Conservation (phyloP, 2,888 invertebrate species). For the Caenorhabditis panamensis region DNA sequence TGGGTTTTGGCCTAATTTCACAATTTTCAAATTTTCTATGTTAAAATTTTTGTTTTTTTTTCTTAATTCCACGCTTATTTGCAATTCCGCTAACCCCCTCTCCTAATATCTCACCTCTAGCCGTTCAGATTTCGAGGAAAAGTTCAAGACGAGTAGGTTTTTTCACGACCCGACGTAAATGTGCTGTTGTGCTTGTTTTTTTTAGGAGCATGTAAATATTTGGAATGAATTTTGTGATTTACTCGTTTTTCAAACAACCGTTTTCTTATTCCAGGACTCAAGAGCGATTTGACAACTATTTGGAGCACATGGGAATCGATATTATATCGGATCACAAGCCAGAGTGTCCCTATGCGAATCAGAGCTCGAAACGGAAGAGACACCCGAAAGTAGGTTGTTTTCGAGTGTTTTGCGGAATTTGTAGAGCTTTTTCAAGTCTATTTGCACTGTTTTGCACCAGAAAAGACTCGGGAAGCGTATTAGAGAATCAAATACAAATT, state of each 20-base stretch:
- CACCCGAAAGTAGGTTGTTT: slow-evolving; percentile 54
- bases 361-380: slow-evolving; percentile 50
- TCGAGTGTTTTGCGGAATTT: too few species aligned
- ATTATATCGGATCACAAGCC: slow-evolving; percentile 72
- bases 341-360: slow-evolving; percentile 72
- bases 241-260: too few species aligned
- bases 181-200: slow-evolving; percentile 42
- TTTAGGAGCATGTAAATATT: neutral
- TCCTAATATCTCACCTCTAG: slow-evolving; percentile 5
- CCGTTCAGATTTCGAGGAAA: slow-evolving; percentile 59
- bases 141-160: slow-evolving; percentile 57
- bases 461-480: too few species aligned
- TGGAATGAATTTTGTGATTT: too few species aligned
- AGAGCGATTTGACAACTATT: slow-evolving; percentile 68
- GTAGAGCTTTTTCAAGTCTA: too few species aligned
- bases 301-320: slow-evolving; percentile 72
- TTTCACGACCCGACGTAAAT: too few species aligned
- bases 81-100: slow-evolving; percentile 10
- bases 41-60: neutral
- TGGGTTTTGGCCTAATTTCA: too few species aligned
- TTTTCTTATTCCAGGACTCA: slow-evolving; percentile 69
- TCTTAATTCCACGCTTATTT: slow-evolving; percentile 5
- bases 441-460: too few species aligned
- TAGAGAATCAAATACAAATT: too few species aligned
- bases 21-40: neutral